A percentile compares a stretch with the other conserved stretches of the same genome.
Evolutionary conservation across 1,140 invertebrate species (phyloP).

Genomic region (Ceratosolen solmsi): DNA sequence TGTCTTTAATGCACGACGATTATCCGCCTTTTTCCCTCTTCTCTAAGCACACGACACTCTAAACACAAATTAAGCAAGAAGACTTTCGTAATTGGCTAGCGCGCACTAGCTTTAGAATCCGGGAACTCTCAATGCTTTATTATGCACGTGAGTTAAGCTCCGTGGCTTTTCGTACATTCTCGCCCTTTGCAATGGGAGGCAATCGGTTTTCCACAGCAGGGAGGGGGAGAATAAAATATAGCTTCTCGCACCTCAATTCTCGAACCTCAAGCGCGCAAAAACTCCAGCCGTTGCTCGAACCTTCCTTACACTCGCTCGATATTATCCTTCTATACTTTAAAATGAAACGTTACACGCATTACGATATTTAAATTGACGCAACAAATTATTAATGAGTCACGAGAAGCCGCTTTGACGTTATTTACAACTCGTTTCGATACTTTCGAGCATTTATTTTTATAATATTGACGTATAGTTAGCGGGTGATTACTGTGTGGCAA

Average conservation of each 20-base stretch:
- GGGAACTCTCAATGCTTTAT: neutral
- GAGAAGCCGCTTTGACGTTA: neutral
- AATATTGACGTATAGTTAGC: too few species aligned
- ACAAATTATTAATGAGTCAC: neutral
- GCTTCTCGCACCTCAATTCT: constrained; percentile 23
- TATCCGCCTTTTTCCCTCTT: neutral
- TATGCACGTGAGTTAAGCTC: neutral
- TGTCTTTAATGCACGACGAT: neutral
- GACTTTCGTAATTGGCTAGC: neutral
- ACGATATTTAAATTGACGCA: neutral
- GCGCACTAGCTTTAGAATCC: neutral
- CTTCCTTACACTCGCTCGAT: neutral
- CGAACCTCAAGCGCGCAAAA: neutral
- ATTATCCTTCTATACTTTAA: neutral
- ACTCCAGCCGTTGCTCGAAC: neutral
- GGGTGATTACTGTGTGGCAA: too few species aligned
- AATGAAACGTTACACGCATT: neutral
- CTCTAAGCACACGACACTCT: neutral
- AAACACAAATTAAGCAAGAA: too few species aligned
- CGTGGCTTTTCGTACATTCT: neutral
- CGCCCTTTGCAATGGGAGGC: neutral
- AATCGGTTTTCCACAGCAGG: constrained; percentile 29
- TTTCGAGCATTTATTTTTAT: too few species aligned
- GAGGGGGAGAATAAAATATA: too few species aligned
- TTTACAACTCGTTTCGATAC: neutral